Conservation (phyloP, 2,113 vertebrate genomes). For the Spilogale gracilis region DNA sequence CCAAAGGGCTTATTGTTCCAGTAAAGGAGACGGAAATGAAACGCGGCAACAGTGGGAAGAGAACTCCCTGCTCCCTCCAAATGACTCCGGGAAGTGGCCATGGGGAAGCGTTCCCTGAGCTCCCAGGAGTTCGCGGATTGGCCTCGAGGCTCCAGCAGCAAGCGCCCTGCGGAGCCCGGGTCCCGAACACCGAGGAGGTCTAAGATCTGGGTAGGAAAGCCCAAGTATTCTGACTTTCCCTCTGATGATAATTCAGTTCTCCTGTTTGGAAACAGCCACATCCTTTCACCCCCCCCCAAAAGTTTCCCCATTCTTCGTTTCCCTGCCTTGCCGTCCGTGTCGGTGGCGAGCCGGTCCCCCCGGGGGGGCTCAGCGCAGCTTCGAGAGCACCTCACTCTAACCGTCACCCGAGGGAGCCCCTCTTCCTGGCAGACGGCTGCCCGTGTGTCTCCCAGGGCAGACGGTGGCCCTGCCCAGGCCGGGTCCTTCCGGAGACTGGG, state of each 20-base stretch:
- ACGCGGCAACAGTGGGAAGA: neutral
- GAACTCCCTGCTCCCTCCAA: neutral
- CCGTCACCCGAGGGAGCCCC: neutral
- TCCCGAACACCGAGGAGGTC: neutral
- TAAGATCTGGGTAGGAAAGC: neutral
- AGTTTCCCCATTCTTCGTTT: neutral
- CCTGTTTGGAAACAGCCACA: neutral
- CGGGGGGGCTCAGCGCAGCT: fast-evolving
- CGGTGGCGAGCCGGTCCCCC: neutral
- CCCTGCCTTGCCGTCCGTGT: neutral
- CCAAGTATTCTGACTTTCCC: neutral
- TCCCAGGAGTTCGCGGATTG: neutral
- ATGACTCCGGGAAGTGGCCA: neutral
- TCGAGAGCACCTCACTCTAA: neutral
- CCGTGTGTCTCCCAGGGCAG: neutral
- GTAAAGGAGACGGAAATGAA: neutral
- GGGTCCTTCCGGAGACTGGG: too few species aligned
- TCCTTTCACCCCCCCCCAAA: too few species aligned
- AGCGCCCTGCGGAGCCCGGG: neutral
- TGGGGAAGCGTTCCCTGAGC: neutral
- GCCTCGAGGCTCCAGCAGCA: neutral
- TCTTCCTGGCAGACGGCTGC: fast-evolving
- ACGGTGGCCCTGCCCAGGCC: too few species aligned
- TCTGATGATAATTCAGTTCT: neutral
- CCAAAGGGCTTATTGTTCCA: neutral